These are phyloP conservation scores for Panthera leo DNA, from an alignment of 2,113 vertebrate genomes.

Conservation along the genomic window DNA sequence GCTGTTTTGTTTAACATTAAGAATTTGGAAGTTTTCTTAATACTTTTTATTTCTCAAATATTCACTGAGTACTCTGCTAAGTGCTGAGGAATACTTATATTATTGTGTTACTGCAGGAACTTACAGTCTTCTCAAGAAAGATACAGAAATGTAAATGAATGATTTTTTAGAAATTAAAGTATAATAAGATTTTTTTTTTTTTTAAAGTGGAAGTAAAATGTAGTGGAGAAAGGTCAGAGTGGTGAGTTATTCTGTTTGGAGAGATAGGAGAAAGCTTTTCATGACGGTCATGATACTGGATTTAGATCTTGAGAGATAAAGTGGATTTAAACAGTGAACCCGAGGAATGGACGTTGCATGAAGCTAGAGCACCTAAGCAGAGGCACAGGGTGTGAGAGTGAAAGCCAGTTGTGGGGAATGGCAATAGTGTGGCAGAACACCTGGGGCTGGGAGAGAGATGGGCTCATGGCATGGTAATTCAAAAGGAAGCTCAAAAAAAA, in stretches of 20 bases:
- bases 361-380: not conserved
- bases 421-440: not conserved
- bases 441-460: too few relatives aligned
- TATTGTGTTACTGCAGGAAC: not conserved
- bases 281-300: not conserved
- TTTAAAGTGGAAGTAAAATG: not conserved
- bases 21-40: not conserved
- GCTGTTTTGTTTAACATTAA: not conserved
- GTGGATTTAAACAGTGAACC: not conserved
- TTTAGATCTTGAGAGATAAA: not conserved
- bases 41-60: not conserved
- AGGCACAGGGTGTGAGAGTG: not conserved
- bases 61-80: not conserved
- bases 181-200: not conserved
- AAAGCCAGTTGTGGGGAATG: not conserved
- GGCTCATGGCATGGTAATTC: not conserved
- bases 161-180: not conserved
- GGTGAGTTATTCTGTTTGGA: not conserved
- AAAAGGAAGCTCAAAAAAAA: not conserved
- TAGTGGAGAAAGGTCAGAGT: not conserved
- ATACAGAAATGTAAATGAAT: not conserved
- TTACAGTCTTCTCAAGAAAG: not conserved
- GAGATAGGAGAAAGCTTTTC: not conserved
- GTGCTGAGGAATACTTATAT: not conserved
- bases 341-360: not conserved